Base-by-base conservation (phyloP, 2,888 invertebrate species). In the Chaetogeoica ovagalla region DNA sequence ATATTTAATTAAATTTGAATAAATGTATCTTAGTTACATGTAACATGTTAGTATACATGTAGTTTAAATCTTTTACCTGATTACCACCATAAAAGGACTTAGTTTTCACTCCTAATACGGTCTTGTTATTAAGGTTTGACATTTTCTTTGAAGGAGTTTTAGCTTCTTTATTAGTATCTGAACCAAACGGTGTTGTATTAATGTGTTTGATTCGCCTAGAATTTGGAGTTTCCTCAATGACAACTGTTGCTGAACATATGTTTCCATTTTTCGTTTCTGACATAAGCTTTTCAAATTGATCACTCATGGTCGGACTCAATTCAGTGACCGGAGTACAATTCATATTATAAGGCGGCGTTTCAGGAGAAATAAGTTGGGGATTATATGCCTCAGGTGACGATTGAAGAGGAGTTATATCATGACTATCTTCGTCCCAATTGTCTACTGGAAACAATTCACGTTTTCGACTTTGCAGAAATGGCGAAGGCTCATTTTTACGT, bases 401-500 rank as follows among this genome's bases (percentile, higher is more conserved):
- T 15, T 74, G 55, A 15, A 81, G 63, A 37, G 81, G 81, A 48
- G 13, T 39, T 13, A 81, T 81, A 48, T 81, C 81, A 81, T 70
- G 68, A 30, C 74, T 63, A 9, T 81, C 75, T 57, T 75, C 81
- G 63, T 81, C 74, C 74, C 68, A 75, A 63, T 75, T 69, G 43
- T 74, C 81, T 7, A 69, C 75, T 9, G 81, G 81, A 43, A 81
- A 81, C 55, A 81, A 62, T 30, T 82, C 66, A 55, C 79, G 63
- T 37, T 82, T 82, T 21, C 77, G 71, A 59, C 60, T 65, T 48
- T 5, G n/a, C 23, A 76, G 52, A 71, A 82, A 79, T 30, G 76
- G 76, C 19, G 82, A 82, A 15, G 69, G 65, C 86, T 85, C 87
- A 87, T 39, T 71, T 52, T 71, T 79, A n/a, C 63, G 65, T 15